Base-by-base conservation (phyloP, 2,113 vertebrate species). In the Amphilophus citrinellus region DNA sequence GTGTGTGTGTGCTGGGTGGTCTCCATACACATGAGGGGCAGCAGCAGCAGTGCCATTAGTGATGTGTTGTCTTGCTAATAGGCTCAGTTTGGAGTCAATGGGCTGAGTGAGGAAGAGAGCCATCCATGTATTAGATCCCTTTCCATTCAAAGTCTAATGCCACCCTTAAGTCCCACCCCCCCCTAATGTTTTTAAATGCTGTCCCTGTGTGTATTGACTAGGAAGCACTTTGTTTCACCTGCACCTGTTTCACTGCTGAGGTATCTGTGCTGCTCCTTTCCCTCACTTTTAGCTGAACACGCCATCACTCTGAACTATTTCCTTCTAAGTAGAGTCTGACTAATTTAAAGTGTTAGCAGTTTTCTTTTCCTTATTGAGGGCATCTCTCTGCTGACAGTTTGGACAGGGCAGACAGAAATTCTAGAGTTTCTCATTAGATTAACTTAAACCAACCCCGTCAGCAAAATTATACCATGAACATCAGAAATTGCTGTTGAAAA, bases 51-150 rank as follows among this genome's bases (percentile, higher is more conserved):
- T 93, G 92, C 91, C 94, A 95, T 96, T 96, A 96, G 93, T 92
- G 94, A 61, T 94, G 93, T 94, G 93, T 96, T 96, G 95, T 96
- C 88, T 96, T 96, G 96, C 94, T 96, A 96, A 96, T 96, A 94
- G 92, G 92, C 94, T 95, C 94, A 89, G 95, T 95, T 95, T 95
- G 94, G 87, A 93, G 93, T 95, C 93, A 95, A 94, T 94, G 91
- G 93, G 85, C 90, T 87, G 89, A 85, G 76, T 87, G 89, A 95
- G 96, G 95, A 96, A 96, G 93, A 95, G 91, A 91, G 92, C 93
- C 94, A 95, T 96, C 94, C 91, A 93, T 94, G 94, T 90, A 92
- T 94, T 92, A 93, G 94, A 93, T 94, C 94, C 89, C 92, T 93
- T 87, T 94, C 95, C 88, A 96, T 96, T 96, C 95, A 95, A 94